Base-by-base conservation (phyloP, 35 echinoderm and acorn worm genomes). In the Holothuria glaberrima region DNA sequence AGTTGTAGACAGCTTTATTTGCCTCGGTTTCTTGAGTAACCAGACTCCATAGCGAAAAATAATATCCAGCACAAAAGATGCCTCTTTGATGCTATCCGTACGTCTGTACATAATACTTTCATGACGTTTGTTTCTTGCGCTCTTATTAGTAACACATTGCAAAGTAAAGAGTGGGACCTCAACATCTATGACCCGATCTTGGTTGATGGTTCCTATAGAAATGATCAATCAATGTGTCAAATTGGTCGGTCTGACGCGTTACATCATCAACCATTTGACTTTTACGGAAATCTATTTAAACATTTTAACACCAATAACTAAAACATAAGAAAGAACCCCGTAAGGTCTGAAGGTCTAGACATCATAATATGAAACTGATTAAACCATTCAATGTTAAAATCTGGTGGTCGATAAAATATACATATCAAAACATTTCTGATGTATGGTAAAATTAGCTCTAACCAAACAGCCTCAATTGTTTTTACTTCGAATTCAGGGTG, bases 301-400 rank as follows among this genome's bases (percentile, higher is more conserved):
- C 30, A 45, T 75, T 75, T 75, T n/a, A 75, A 30, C 71, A 75
- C 4, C 71, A 75, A 75, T 45, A 35, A 33, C 31, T 35, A 6
- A 75, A 75, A 75, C 31, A 45, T 75, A 20, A 75, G 71, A 30
- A 75, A 45, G 31, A 45, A 35, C 0, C 22, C 3, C 31, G 36
- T 75, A 75, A n/a, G n/a, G n/a, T n/a, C n/a, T n/a, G n/a, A n/a
- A 75, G 71, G 71, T 75, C 36, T 45, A 30, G 71, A 75, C 71
- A 75, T 75, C 71, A 75, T 75, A 35, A 16, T 28, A 75, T 75
- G 71, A 45, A 75, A 75, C 71, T 35, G 71, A 75, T 75, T 75
- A 75, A 75, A 75, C 71, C 71, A 75, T 21, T 75, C 28, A 45
- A 35, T 45, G 4, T 32, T 75, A 26, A 21, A 75, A 75, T 75